Percentiles rank a stretch among this genome's conserved stretches.
These are phyloP conservation scores for Eremobia ochroleuca DNA, from an alignment of 2,888 invertebrate genomes.

Conservation along the genomic window DNA sequence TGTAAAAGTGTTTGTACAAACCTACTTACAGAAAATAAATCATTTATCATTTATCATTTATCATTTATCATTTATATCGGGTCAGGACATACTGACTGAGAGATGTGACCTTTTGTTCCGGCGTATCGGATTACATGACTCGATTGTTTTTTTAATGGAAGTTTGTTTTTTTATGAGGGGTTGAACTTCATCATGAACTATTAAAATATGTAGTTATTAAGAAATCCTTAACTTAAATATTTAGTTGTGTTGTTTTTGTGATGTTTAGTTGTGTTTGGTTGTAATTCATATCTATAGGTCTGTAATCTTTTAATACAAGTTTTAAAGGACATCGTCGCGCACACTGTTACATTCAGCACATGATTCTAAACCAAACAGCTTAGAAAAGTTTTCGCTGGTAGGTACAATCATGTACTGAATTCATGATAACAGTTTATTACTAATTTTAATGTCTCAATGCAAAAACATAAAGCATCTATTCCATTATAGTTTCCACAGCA, in stretches of 20 bases:
- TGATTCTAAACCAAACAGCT: not conserved
- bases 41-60: no score
- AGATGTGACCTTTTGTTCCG: conserved; percentile 35
- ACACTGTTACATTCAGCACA: not conserved
- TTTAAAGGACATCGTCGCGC: not conserved
- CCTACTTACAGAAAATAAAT: no score
- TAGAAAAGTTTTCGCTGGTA: not conserved
- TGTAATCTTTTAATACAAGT: not conserved
- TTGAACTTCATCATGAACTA: not conserved
- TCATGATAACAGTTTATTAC: not conserved
- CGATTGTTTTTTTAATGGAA: not conserved
- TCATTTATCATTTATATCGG: no score
- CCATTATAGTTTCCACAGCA: not conserved
- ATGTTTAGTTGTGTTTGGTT: not conserved
- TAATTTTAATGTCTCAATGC: not conserved
- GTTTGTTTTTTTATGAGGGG: not conserved
- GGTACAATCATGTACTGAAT: not conserved
- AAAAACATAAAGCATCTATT: not conserved
- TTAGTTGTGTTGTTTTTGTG: not conserved
- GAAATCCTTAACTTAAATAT: not conserved
- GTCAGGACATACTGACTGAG: conserved; percentile 26
- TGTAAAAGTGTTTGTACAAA: no score
- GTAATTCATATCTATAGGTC: not conserved
- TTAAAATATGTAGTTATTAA: not conserved
- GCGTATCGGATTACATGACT: conserved; percentile 29